These are phyloP conservation scores for Dryococelus australis DNA, from an alignment of 2,888 invertebrate species.

Conservation along the genomic window DNA sequence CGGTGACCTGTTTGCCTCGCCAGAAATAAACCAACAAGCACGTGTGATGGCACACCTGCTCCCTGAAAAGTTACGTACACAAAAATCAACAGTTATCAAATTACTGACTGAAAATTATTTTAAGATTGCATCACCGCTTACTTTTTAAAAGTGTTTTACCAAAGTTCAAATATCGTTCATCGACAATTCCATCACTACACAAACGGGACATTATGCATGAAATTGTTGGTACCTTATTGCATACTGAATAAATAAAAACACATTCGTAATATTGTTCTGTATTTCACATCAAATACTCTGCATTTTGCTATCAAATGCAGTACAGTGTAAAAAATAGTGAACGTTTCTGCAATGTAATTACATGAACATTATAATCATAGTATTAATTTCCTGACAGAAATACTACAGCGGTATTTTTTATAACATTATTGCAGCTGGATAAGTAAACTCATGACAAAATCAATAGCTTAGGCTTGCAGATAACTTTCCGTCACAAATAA, in stretches of 20 bases:
- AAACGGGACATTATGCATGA: too few species aligned
- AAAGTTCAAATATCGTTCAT: too few species aligned
- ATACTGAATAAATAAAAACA: neutral
- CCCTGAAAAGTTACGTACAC: too few species aligned
- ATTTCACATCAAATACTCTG: neutral
- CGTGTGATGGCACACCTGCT: neutral
- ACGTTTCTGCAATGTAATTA: neutral
- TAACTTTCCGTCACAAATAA: neutral
- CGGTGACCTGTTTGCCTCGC: too few species aligned
- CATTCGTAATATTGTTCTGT: neutral
- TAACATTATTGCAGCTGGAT: neutral
- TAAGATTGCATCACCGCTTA: too few species aligned
- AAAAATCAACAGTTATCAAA: too few species aligned
- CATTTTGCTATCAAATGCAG: neutral
- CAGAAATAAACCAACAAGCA: neutral
- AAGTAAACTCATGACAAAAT: neutral
- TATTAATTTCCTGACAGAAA: neutral
- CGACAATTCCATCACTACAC: too few species aligned
- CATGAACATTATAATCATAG: neutral
- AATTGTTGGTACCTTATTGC: neutral
- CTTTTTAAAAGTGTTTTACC: too few species aligned
- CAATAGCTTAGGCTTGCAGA: neutral
- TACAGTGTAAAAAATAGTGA: slow-evolving; percentile 16
- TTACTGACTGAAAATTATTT: too few species aligned
- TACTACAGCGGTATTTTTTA: neutral